These are phyloP conservation scores for Neolamprologus sp. DNA, from an alignment of 2,113 vertebrate genomes.

Conservation along the genomic window DNA sequence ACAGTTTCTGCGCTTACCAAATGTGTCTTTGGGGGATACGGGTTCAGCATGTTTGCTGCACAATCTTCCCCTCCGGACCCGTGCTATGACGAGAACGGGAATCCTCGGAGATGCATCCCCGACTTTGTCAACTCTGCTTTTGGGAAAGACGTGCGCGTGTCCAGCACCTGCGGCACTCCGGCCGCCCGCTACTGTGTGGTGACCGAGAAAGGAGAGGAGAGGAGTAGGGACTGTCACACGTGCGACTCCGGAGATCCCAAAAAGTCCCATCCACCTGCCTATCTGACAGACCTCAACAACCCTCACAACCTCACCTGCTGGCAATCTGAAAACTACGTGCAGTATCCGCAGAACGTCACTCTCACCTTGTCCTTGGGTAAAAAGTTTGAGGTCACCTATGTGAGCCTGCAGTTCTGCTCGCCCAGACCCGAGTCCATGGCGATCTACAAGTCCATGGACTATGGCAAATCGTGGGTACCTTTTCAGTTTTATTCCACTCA, in stretches of 20 bases:
- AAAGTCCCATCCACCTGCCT: conserved; percentile 86
- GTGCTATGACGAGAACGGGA: conserved; percentile 93
- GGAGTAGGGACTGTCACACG: conserved; percentile 85
- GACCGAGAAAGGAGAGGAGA: conserved; percentile 86
- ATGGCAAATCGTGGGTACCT: conserved; percentile 92
- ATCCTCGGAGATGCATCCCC: conserved; percentile 94
- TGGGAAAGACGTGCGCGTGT: conserved; percentile 93
- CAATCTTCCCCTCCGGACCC: conserved; percentile 93
- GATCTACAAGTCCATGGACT: conserved; percentile 99
- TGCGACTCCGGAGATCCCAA: conserved; percentile 91
- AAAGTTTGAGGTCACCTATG: conserved; percentile 98
- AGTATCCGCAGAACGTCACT: conserved; percentile 91
- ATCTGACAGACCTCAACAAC: conserved; percentile 97
- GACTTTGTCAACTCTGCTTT: conserved; percentile 99
- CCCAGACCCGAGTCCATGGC: conserved; percentile 97
- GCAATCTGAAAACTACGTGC: conserved; percentile 93
- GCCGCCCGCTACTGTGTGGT: conserved; percentile 89
- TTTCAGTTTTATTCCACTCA: conserved; percentile 98
- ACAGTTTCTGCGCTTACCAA: conserved; percentile 75
- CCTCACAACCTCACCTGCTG: conserved; percentile 99
- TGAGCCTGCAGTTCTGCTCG: conserved; percentile 98
- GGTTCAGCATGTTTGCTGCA: conserved; percentile 88
- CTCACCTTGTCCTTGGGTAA: conserved; percentile 92
- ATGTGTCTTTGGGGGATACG: conserved; percentile 75
- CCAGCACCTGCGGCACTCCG: conserved; percentile 91